These are phyloP conservation scores for Oxystoma pomonae DNA, from an alignment of 2,888 invertebrate genomes.

Conservation along the genomic window DNA sequence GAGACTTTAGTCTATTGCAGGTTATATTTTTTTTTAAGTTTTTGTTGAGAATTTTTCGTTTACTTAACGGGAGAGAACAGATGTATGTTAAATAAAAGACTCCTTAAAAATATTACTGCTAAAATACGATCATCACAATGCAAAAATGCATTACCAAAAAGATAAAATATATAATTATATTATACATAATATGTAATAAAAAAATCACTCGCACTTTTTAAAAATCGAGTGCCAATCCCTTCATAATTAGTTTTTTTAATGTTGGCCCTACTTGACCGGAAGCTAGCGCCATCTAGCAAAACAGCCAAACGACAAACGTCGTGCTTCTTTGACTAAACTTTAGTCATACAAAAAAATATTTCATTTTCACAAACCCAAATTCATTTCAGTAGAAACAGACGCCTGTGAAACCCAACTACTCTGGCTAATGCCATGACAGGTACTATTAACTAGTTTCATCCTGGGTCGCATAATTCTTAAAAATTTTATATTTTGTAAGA, in stretches of 20 bases:
- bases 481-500: too few relatives aligned
- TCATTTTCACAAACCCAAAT: too few relatives aligned
- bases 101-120: slow-evolving; percentile 50
- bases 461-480: too few relatives aligned
- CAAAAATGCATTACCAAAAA: slow-evolving; percentile 70
- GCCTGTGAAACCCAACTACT: too few relatives aligned
- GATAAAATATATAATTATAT: slow-evolving; percentile 70
- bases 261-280: background rate
- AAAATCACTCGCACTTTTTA: slow-evolving; percentile 20
- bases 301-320: background rate
- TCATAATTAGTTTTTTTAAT: background rate
- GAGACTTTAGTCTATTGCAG: slow-evolving; percentile 13
- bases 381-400: too few relatives aligned
- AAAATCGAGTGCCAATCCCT: slow-evolving; percentile 16
- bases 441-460: too few relatives aligned
- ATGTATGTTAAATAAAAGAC: slow-evolving; percentile 44
- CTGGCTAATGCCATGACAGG: too few relatives aligned
- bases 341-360: too few relatives aligned
- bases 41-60: too few relatives aligned
- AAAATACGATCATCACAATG: slow-evolving; percentile 59
- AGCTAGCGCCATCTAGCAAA: background rate
- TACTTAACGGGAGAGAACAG: slow-evolving; percentile 35
- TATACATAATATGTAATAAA: slow-evolving; percentile 42
- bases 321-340: background rate
- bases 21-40: background rate